Percentiles rank a stretch among this genome's conserved stretches.
Evolutionary conservation across 2,113 vertebrate species (phyloP).

Genomic region (Gallinago media): DNA sequence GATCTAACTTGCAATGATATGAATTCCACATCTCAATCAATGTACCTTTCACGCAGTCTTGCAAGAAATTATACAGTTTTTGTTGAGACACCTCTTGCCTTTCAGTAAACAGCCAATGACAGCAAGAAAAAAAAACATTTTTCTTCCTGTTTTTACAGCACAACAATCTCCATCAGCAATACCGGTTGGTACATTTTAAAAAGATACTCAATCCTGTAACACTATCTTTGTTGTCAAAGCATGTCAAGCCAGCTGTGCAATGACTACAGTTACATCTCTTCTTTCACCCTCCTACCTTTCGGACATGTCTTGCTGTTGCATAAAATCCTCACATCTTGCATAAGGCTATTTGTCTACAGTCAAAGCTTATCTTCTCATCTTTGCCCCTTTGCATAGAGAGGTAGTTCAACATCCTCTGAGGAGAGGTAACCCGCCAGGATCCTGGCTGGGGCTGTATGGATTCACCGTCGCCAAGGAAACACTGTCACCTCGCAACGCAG

Average conservation of each 20-base stretch:
- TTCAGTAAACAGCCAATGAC: not conserved
- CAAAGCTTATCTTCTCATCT: constrained; percentile 54
- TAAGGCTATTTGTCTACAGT: constrained; percentile 47
- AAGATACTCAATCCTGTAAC: constrained; percentile 72
- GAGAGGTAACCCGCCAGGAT: constrained; percentile 35
- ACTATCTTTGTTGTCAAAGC: constrained; percentile 63
- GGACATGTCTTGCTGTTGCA: constrained; percentile 84
- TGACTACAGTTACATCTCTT: constrained; percentile 26
- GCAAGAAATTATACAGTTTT: not conserved
- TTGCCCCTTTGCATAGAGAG: not conserved
- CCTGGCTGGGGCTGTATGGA: constrained; percentile 10
- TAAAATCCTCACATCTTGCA: constrained; percentile 51
- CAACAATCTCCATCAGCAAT: not conserved
- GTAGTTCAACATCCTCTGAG: not conserved
- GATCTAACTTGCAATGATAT: not conserved
- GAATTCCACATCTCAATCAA: not conserved
- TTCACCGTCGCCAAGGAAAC: constrained; percentile 72
- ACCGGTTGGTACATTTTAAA: not conserved
- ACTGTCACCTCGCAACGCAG: constrained; percentile 72
- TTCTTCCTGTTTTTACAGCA: not conserved
- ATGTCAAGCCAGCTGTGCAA: constrained; percentile 47
- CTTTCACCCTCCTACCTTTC: constrained; percentile 85
- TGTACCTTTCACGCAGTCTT: not conserved
- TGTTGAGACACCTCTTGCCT: not conserved
- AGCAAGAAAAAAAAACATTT: not conserved